Evolutionary conservation across 2,888 invertebrate genomes (phyloP).

Genomic region (Acholoe squamosa): DNA sequence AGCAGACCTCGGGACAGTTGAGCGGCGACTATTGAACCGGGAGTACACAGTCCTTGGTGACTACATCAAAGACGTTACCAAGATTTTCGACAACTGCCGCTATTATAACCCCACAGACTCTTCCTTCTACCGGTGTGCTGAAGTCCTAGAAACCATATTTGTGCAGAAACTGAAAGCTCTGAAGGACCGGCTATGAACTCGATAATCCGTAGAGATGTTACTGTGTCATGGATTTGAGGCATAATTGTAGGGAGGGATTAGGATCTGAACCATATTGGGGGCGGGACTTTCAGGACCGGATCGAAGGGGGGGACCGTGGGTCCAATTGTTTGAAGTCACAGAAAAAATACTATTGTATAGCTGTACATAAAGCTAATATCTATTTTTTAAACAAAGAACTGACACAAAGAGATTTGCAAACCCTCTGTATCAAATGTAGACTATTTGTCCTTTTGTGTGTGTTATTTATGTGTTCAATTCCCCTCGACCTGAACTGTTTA

Average conservation of each 20-base stretch:
- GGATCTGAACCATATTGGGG: background rate
- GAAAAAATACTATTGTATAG: background rate
- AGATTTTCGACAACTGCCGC: slow-evolving; percentile 99
- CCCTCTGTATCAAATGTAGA: slow-evolving; percentile 47
- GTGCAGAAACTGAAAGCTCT: slow-evolving; percentile 79
- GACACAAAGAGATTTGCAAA: slow-evolving; percentile 39
- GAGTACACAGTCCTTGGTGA: slow-evolving; percentile 94
- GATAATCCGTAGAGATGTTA: background rate
- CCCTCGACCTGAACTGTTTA: background rate
- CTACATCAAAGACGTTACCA: slow-evolving; percentile 98
- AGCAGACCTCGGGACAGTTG: slow-evolving; percentile 95
- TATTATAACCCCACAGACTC: slow-evolving; percentile 98
- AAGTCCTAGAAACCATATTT: slow-evolving; percentile 96
- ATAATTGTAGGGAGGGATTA: background rate
- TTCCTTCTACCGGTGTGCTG: slow-evolving; percentile 97
- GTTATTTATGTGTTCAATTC: slow-evolving; percentile 35
- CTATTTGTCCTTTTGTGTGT: slow-evolving; percentile 1
- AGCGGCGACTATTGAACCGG: slow-evolving; percentile 89
- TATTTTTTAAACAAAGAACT: slow-evolving; percentile 30
- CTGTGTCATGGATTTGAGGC: background rate
- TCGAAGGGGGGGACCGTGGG: background rate
- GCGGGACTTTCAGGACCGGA: background rate
- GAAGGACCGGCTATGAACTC: slow-evolving; percentile 64
- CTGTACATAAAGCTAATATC: slow-evolving; percentile 53
- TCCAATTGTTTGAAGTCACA: background rate